Percentiles rank a stretch among this genome's conserved stretches.
Conservation (phyloP, 2,113 vertebrate genomes). For the Hylia prasina region DNA sequence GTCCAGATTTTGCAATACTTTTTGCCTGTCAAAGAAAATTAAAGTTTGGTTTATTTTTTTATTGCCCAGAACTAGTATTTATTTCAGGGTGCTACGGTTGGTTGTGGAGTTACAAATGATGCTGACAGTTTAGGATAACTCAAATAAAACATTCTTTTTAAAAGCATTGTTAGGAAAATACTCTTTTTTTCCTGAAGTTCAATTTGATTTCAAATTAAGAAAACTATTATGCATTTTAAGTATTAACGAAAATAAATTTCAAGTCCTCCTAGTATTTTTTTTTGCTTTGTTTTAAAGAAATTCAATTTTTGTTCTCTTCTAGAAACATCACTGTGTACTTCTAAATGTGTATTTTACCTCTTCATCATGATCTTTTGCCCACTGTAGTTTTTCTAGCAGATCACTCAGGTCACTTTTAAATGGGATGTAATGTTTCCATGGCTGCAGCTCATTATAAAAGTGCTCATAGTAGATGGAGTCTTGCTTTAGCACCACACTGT, state of each 20-base stretch:
- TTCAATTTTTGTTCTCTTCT: not conserved
- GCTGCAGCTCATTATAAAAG: constrained; percentile 88
- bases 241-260: not conserved
- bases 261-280: not conserved
- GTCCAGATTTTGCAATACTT: constrained; percentile 87
- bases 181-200: not conserved
- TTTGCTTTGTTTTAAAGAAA: not conserved
- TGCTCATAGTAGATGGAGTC: constrained; percentile 96
- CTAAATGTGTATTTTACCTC: constrained; percentile 74
- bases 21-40: constrained; percentile 74
- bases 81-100: not conserved
- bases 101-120: not conserved
- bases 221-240: not conserved
- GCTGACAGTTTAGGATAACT: not conserved
- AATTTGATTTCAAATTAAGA: not conserved
- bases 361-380: constrained; percentile 91
- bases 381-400: constrained; percentile 90
- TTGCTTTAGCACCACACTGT: constrained; percentile 95
- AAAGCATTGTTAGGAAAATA: not conserved
- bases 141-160: not conserved
- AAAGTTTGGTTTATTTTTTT: not conserved
- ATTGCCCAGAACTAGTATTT: not conserved
- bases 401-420: constrained; percentile 89
- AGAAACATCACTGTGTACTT: not conserved
- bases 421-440: constrained; percentile 95